These are phyloP conservation scores for Pseudorasbora parva DNA, from an alignment of 2,113 vertebrate species.

Conservation along the genomic window DNA sequence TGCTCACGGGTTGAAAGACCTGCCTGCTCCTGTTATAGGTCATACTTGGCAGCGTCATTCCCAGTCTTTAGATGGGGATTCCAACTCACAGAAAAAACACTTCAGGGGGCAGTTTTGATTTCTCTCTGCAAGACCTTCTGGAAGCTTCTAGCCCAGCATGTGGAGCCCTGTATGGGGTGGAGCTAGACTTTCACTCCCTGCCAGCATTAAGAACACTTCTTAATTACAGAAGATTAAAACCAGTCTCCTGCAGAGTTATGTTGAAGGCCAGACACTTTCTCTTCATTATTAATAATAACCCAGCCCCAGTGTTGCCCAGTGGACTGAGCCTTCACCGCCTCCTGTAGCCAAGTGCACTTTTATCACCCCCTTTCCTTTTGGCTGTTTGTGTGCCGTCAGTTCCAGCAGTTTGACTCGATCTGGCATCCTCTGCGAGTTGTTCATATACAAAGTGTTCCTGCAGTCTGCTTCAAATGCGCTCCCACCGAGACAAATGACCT, in stretches of 20 bases:
- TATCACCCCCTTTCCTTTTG: constrained; percentile 48
- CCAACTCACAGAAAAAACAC: constrained; percentile 34
- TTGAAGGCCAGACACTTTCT: constrained; percentile 39
- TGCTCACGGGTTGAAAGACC: not conserved
- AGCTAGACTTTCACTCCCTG: constrained; percentile 41
- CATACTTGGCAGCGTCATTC: constrained; percentile 14
- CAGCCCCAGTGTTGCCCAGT: constrained; percentile 33
- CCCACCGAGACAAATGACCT: constrained; percentile 25
- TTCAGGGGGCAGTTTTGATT: constrained; percentile 28
- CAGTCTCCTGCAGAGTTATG: constrained; percentile 40
- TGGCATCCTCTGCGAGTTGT: constrained; percentile 53
- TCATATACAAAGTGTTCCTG: constrained; percentile 4
- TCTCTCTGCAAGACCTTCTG: constrained; percentile 29
- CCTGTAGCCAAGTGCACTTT: constrained; percentile 47
- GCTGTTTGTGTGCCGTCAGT: constrained; percentile 28
- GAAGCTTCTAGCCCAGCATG: constrained; percentile 13
- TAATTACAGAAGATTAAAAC: constrained; percentile 58
- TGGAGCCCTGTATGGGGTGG: constrained; percentile 4
- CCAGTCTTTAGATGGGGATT: constrained; percentile 7
- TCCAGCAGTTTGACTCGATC: constrained; percentile 68
- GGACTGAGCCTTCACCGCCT: not conserved
- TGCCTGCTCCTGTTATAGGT: not conserved
- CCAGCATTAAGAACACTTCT: constrained; percentile 42
- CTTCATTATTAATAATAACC: constrained; percentile 47
- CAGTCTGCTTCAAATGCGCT: not conserved